phyloP scores from a whole-genome alignment of 2,888 invertebrate genomes.

The Torymus auratus region DNA sequence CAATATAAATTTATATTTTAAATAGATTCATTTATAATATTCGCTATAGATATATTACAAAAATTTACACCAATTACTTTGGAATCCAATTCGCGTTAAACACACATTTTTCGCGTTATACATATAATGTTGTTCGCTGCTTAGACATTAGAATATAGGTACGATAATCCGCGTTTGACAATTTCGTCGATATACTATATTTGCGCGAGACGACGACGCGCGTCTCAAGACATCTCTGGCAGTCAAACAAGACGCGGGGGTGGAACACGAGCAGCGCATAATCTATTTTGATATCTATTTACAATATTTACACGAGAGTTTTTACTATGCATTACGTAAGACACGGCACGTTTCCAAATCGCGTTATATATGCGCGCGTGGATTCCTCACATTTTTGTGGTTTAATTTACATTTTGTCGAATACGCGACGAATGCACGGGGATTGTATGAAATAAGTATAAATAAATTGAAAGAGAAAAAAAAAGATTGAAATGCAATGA shows the following conservation, averaged over 20 bases:
- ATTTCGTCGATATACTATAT: too few species aligned
- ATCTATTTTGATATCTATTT: constrained; percentile 58
- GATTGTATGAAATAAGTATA: too few species aligned
- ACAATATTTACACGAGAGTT: constrained; percentile 64
- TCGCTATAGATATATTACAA: constrained; percentile 35
- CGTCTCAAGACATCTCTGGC: constrained; percentile 3
- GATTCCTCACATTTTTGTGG: too few species aligned
- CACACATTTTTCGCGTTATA: constrained; percentile 1
- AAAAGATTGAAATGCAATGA: not conserved
- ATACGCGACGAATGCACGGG: too few species aligned
- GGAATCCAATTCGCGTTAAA: constrained; percentile 18
- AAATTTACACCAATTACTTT: constrained; percentile 30
- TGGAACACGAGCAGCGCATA: not conserved
- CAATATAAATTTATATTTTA: constrained; percentile 45
- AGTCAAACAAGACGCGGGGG: not conserved
- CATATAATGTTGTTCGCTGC: too few species aligned
- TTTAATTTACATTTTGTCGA: too few species aligned
- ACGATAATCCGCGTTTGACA: too few species aligned
- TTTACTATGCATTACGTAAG: constrained; percentile 22
- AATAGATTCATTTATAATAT: not conserved
- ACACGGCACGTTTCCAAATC: constrained; percentile 20
- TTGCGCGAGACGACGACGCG: too few species aligned
- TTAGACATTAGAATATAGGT: too few species aligned
- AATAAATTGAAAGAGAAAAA: too few species aligned
- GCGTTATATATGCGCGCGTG: not conserved